These are phyloP conservation scores for Heliconius hewitsoni DNA, from an alignment of 1,140 invertebrate species.

Conservation along the genomic window DNA sequence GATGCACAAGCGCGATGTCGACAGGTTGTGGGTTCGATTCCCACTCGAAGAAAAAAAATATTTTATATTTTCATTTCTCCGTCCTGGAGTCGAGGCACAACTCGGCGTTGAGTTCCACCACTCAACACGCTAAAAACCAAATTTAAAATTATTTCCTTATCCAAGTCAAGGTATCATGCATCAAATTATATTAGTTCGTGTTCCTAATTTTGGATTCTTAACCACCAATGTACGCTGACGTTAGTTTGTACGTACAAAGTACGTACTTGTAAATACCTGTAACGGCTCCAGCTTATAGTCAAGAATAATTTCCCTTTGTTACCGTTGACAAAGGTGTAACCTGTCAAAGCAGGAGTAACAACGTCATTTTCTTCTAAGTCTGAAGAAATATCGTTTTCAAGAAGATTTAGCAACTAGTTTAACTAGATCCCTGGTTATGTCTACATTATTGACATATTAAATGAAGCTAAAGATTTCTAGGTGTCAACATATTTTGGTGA, in stretches of 20 bases:
- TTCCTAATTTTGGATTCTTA: neutral
- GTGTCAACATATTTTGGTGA: conserved; percentile 44
- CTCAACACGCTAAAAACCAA: no score
- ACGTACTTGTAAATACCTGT: neutral
- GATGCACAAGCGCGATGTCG: neutral
- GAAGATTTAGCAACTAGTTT: conserved; percentile 51
- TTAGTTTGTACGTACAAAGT: neutral
- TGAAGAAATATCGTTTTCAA: conserved; percentile 65
- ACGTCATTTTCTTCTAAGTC: conserved; percentile 51
- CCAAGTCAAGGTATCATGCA: neutral
- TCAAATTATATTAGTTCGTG: neutral
- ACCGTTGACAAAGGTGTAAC: conserved; percentile 58
- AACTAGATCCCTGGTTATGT: conserved; percentile 43
- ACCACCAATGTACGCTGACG: neutral
- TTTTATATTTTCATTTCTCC: no score
- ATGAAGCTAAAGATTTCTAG: conserved; percentile 22
- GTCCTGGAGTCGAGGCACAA: no score
- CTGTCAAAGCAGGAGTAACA: conserved; percentile 64
- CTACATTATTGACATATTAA: conserved; percentile 19
- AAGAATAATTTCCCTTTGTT: conserved; percentile 54
- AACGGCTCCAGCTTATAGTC: conserved; percentile 13
- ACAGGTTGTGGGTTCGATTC: no score
- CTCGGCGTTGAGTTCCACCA: no score
- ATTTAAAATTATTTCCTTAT: no score
- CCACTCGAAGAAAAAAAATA: no score